Conservation (phyloP, 2,888 invertebrate genomes). For the Sycophila texana region DNA sequence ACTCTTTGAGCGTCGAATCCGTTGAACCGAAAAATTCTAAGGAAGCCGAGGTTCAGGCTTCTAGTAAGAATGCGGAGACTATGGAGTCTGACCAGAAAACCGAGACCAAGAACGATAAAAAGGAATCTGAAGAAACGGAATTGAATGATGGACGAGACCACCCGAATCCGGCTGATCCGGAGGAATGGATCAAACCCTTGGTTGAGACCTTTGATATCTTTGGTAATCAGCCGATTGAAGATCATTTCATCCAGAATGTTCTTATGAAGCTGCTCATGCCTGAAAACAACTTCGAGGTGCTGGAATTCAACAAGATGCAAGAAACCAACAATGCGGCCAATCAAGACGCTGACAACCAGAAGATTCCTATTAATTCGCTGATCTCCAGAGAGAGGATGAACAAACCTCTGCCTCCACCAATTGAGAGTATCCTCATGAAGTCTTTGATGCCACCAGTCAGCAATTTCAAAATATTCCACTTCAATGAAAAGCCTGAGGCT, state of each 20-base stretch:
- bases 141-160: conserved; percentile 48
- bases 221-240: conserved; percentile 54
- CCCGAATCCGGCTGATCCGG: conserved; percentile 52
- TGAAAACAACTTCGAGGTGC: conserved; percentile 52
- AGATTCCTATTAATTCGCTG: conserved; percentile 24
- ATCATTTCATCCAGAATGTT: conserved; percentile 51
- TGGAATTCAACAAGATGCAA: conserved; percentile 55
- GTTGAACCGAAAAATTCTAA: conserved; percentile 38
- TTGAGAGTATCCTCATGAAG: conserved; percentile 50
- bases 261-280: conserved; percentile 52
- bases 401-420: conserved; percentile 35
- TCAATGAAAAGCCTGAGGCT: conserved; percentile 40
- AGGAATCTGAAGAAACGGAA: conserved; percentile 21
- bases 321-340: conserved; percentile 25
- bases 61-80: conserved; percentile 12
- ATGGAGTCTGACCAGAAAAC: not conserved
- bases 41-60: conserved; percentile 36
- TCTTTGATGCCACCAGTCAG: conserved; percentile 43
- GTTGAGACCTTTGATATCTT: conserved; percentile 54
- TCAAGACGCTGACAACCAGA: conserved; percentile 38
- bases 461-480: conserved; percentile 54
- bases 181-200: conserved; percentile 54
- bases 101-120: conserved; percentile 20
- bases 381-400: conserved; percentile 21
- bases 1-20: conserved; percentile 30